phyloP scores from a whole-genome alignment of 2,113 vertebrate species.

The Ameiurus melas region DNA sequence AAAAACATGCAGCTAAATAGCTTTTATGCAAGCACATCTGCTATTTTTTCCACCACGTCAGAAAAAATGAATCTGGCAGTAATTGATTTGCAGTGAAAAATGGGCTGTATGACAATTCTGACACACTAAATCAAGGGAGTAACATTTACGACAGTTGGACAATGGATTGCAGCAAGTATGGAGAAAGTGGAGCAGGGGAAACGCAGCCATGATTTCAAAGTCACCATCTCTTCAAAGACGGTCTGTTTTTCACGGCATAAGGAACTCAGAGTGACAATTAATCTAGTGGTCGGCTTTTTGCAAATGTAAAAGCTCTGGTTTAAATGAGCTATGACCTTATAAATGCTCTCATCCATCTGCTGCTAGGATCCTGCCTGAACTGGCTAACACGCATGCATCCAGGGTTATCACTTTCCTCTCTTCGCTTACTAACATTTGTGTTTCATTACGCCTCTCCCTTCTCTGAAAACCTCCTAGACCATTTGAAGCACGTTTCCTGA shows the following conservation, averaged over 20 bases:
- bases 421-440: slow-evolving; percentile 41
- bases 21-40: slow-evolving; percentile 15
- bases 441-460: slow-evolving; percentile 44
- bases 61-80: slow-evolving; percentile 40
- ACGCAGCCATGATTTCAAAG: slow-evolving; percentile 59
- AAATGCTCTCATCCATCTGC: slow-evolving; percentile 84
- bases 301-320: slow-evolving; percentile 82
- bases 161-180: slow-evolving; percentile 47
- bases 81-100: slow-evolving; percentile 54
- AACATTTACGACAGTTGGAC: slow-evolving; percentile 55
- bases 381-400: slow-evolving; percentile 12
- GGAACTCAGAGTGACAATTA: slow-evolving; percentile 75
- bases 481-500: slow-evolving; percentile 3
- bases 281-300: slow-evolving; percentile 76
- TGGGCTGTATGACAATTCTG: slow-evolving; percentile 50
- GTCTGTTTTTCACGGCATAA: slow-evolving; percentile 76
- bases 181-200: slow-evolving; percentile 37
- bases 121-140: slow-evolving; percentile 48
- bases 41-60: slow-evolving; percentile 4
- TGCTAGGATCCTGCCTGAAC: slow-evolving; percentile 66
- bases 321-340: slow-evolving; percentile 87
- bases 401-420: slow-evolving; percentile 28
- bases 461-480: background rate
- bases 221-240: slow-evolving; percentile 69
- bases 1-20: background rate